Conservation (phyloP, 2,113 vertebrate genomes). For the Solea senegalensis region DNA sequence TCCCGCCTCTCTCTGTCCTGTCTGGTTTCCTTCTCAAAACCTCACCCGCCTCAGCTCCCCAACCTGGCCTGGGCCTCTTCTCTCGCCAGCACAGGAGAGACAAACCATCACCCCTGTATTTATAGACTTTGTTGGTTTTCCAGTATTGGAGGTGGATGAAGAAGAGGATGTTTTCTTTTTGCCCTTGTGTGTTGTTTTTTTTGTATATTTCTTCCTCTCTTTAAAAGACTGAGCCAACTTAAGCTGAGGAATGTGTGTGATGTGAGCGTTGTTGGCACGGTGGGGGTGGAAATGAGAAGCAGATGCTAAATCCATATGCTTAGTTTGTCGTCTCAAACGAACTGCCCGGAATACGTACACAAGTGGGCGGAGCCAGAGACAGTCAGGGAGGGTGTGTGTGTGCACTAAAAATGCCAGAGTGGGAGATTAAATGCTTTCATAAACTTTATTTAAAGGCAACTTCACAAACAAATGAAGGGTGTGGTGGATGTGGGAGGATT, state of each 20-base stretch:
- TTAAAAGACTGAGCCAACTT: conserved; percentile 52
- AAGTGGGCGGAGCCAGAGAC: conserved; percentile 47
- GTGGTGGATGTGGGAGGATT: conserved; percentile 50
- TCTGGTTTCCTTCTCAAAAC: conserved; percentile 20
- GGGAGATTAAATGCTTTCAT: conserved; percentile 44
- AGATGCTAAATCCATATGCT: conserved; percentile 72
- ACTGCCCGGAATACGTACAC: conserved; percentile 40
- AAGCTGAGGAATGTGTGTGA: conserved; percentile 72
- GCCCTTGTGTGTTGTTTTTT: conserved; percentile 40
- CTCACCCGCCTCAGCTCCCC: conserved; percentile 9
- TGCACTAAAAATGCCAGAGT: conserved; percentile 27
- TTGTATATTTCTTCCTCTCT: conserved; percentile 48
- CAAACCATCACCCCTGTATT: conserved; percentile 33
- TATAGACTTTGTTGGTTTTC: conserved; percentile 12
- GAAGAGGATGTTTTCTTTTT: conserved; percentile 34
- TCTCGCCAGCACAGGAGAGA: conserved; percentile 24
- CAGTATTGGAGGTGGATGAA: neutral
- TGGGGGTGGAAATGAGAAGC: conserved; percentile 69
- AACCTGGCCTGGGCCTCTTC: conserved; percentile 23
- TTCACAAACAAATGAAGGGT: conserved; percentile 58
- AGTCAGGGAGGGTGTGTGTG: neutral
- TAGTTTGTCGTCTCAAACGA: conserved; percentile 48
- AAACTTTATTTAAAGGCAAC: conserved; percentile 51
- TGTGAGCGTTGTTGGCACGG: conserved; percentile 62
- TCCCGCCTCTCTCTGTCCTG: neutral